Percentiles rank a stretch among this genome's conserved stretches.
Evolutionary conservation across 2,113 vertebrate genomes (phyloP).

Genomic region (Vimba vimba): DNA sequence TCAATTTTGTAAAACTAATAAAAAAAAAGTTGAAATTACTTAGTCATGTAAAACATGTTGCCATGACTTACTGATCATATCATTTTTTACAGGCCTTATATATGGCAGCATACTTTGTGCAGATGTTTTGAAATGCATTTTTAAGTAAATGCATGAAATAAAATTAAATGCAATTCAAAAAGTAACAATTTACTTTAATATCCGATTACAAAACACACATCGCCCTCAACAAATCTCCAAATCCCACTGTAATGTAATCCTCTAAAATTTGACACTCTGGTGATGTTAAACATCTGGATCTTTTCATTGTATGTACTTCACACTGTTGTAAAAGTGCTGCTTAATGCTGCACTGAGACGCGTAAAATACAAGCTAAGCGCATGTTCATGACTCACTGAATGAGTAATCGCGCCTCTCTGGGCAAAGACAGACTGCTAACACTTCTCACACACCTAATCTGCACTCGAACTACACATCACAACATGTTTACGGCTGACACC

Average conservation of each 20-base stretch:
- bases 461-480: neutral
- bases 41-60: no score
- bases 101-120: no score
- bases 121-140: no score
- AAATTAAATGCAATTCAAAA: no score
- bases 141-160: no score
- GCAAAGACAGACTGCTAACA: neutral
- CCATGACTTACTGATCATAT: no score
- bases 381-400: neutral
- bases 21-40: no score
- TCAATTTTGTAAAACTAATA: no score
- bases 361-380: neutral
- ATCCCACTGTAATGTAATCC: neutral
- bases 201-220: no score
- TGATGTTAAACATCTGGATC: neutral
- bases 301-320: neutral
- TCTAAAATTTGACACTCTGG: neutral
- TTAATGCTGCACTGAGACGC: neutral
- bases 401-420: neutral
- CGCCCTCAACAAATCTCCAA: neutral
- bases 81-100: no score
- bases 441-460: neutral
- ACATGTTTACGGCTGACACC: neutral
- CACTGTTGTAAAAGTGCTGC: neutral
- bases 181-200: no score